Percentiles rank a stretch among this genome's conserved stretches.
phyloP scores from a whole-genome alignment of 2,113 vertebrate species.

The Epinephelus moara region DNA sequence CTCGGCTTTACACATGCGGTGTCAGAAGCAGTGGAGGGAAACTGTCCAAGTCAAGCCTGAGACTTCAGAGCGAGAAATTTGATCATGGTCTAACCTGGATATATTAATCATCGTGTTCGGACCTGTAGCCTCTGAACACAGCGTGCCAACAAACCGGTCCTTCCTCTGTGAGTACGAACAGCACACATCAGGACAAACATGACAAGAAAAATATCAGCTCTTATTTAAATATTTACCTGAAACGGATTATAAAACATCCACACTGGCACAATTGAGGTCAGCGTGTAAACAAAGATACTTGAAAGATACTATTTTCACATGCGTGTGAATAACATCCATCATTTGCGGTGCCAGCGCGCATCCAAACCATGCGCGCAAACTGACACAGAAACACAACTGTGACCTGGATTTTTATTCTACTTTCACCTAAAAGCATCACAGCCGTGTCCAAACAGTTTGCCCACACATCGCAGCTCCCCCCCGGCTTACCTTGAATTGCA shows the following conservation, averaged over 20 bases:
- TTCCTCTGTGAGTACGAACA: slow-evolving; percentile 55
- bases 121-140: slow-evolving; percentile 74
- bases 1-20: neutral
- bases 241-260: neutral
- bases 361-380: slow-evolving; percentile 18
- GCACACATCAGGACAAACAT: slow-evolving; percentile 54
- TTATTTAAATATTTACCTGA: slow-evolving; percentile 43
- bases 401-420: neutral
- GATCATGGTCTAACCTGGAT: slow-evolving; percentile 51
- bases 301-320: neutral
- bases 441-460: neutral
- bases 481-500: slow-evolving; percentile 83
- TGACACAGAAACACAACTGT: neutral
- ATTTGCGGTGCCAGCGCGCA: neutral
- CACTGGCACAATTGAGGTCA: accelerated
- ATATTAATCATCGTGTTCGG: slow-evolving; percentile 78
- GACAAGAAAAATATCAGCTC: neutral
- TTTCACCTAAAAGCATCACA: neutral
- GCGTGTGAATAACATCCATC: neutral
- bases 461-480: slow-evolving; percentile 9
- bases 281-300: neutral
- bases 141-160: slow-evolving; percentile 77
- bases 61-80: slow-evolving; percentile 47
- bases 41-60: slow-evolving; percentile 12
- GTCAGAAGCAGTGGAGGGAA: neutral